These are phyloP conservation scores for Pluvianellus socialis DNA, from an alignment of 2,113 vertebrate species.

Conservation along the genomic window DNA sequence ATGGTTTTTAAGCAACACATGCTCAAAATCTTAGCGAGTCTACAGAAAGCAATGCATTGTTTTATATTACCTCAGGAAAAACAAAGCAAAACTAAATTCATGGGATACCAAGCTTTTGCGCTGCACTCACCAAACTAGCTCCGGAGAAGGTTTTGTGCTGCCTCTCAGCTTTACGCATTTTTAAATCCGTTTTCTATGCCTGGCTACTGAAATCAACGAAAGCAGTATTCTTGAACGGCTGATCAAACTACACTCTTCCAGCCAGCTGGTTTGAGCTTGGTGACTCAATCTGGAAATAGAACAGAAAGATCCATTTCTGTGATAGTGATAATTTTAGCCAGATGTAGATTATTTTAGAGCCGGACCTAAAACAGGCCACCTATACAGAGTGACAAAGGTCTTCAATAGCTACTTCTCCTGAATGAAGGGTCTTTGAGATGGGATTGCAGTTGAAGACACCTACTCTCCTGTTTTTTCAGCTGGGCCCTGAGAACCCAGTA, in stretches of 20 bases:
- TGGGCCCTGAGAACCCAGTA: not conserved
- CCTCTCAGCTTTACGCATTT: not conserved
- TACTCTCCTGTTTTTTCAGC: not conserved
- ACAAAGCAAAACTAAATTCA: not conserved
- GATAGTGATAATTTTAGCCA: not conserved
- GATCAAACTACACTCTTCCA: not conserved
- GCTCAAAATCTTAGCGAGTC: not conserved
- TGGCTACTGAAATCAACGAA: not conserved
- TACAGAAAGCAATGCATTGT: not conserved
- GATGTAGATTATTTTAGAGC: not conserved
- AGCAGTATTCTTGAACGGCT: not conserved
- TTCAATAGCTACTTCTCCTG: not conserved
- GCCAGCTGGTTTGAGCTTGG: not conserved
- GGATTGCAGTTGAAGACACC: not conserved
- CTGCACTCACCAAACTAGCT: not conserved
- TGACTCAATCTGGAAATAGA: not conserved
- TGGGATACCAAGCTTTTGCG: not conserved
- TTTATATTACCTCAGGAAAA: not conserved
- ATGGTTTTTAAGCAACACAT: not conserved
- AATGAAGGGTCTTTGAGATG: not conserved
- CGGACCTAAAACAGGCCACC: not conserved
- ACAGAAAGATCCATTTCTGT: not conserved
- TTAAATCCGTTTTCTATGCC: not conserved
- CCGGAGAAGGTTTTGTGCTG: not conserved
- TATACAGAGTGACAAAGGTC: not conserved